Conservation (phyloP, 2,113 vertebrate genomes). For the Triplophysa siluroides region DNA sequence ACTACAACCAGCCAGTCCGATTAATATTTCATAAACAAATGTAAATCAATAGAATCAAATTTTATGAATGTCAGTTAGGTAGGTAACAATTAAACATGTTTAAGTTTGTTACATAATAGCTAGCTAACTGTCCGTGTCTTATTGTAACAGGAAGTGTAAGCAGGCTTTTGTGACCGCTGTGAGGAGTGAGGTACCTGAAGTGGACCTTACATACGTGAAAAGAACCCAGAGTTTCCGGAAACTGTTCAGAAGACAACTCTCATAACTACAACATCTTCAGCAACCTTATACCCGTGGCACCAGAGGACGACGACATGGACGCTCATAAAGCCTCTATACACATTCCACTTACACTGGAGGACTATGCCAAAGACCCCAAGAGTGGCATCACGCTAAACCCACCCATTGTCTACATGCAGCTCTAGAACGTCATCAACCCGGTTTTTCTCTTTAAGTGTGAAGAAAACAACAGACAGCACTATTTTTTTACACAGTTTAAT, state of each 20-base stretch:
- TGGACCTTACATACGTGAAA: constrained; percentile 61
- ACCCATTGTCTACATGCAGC: constrained; percentile 74
- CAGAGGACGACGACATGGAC: constrained; percentile 28
- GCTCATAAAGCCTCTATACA: neutral
- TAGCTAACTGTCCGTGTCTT: neutral
- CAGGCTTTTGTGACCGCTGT: constrained; percentile 61
- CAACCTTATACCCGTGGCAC: constrained; percentile 69
- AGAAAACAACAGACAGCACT: neutral
- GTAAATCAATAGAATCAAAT: too few relatives aligned
- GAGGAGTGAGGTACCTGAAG: constrained; percentile 39
- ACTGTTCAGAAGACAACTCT: constrained; percentile 67
- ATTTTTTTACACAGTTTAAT: constrained; percentile 40
- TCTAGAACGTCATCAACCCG: constrained; percentile 50
- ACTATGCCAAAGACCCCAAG: constrained; percentile 57
- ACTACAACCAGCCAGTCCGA: too few relatives aligned
- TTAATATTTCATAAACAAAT: too few relatives aligned
- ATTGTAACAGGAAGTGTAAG: constrained; percentile 61
- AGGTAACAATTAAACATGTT: neutral
- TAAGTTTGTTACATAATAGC: too few relatives aligned
- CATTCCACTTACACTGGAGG: constrained; percentile 45
- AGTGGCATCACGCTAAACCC: constrained; percentile 68
- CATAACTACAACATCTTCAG: constrained; percentile 78
- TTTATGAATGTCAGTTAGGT: too few relatives aligned
- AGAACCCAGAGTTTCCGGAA: constrained; percentile 68
- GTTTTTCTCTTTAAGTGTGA: too few relatives aligned